Evolutionary conservation across 2,888 invertebrate species (phyloP), one percentile per base, ranked within the genome.

Genomic region (Dichetophora obliterata): DNA sequence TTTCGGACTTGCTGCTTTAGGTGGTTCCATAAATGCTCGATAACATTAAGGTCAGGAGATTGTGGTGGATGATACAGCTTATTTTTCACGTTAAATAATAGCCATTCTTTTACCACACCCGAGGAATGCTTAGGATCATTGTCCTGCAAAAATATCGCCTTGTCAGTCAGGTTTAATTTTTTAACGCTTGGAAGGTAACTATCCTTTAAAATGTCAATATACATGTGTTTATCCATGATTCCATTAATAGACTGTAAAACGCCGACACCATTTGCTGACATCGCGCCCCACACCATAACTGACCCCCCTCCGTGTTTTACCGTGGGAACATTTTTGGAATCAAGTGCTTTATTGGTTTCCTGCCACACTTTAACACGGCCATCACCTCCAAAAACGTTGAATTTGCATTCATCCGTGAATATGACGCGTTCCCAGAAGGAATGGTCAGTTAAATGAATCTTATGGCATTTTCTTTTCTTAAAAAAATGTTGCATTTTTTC

Each of bases 171-270:
- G 14, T 72, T 57, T 43, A 74, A 16, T 27, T 61, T 65, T 27
- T 63, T 27, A 8, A 69, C 48, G 43, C 61, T 68, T 43, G 69
- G 16, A 6, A 77, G 34, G 27, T 75, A 61, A 24, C 61, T 63
- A 4, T 61, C 61, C 22, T 61, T 63, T 16, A 73, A 63, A 27
- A 73, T 63, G 31, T 75, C 34, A 5, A 68, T 19, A 34, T 68
- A 68, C 14, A 68, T 37, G 50, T 52, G 34, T 48, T 61, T 75
- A 57, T 77, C 71, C 72, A 75, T 77, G 52, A 11, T 66, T 4
- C 72, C 75, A n/a, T 70, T 54, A 37, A 77, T 77, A 50, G 66
- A 66, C 14, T 68, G 37, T 52, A 74, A 50, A 14, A 63, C 75
- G 5, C 77, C 71, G 48, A 70, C 63, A 1, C 65, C 77, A 48